Evolutionary conservation across 2,797 vertebrate species (phyloP), one percentile per base, ranked within the genome.

Genomic region (Clarias pachynema): DNA sequence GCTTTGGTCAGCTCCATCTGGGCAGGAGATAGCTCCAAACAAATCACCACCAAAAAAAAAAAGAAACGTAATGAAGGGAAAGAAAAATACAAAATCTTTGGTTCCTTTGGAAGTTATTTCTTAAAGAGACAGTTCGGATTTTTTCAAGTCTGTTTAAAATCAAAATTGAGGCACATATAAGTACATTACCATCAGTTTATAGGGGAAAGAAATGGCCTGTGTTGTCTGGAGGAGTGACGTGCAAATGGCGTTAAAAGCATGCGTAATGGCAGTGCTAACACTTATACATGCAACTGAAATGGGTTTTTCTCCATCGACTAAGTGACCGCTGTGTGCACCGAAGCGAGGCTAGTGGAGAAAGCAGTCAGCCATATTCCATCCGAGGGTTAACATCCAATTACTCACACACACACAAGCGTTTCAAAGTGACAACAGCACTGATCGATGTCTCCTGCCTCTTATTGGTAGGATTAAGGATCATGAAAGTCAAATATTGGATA

Each of bases 401-500:
- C 78, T 12, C 29, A 53, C 79, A 84, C 57, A 84, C 18, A 74
- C 60, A 81, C 49, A 81, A 69, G 73, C 66, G 56, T 57, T 26
- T 68, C 78, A 86, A 60, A 75, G 68, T 69, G 29, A 72, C 31
- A 60, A 16, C 37, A 57, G 59, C 26, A 22, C 31, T 72, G 75
- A 83, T 79, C 66, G 40, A 78, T 72, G 26, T 31, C 56, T 69
- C 24, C 63, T 20, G n/a, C 44, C 34, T 18, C 40, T 31, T 34
- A 6, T 89, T 81, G 87, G 85, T 87, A 53, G 90, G 91, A 92
- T 93, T 91, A 93, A 87, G 86, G 79, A 87, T 90, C 26, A 85
- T 57, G 86, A 92, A 92, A 91, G 83, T 90, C 91, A 90, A 88
- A 91, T 88, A 90, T 93, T 93, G 92, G 83, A 89, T 84, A 90